A percentile compares a stretch with the other conserved stretches of the same genome.
phyloP scores from a whole-genome alignment of 2,113 vertebrate genomes.

The Sinosuthora webbiana region DNA sequence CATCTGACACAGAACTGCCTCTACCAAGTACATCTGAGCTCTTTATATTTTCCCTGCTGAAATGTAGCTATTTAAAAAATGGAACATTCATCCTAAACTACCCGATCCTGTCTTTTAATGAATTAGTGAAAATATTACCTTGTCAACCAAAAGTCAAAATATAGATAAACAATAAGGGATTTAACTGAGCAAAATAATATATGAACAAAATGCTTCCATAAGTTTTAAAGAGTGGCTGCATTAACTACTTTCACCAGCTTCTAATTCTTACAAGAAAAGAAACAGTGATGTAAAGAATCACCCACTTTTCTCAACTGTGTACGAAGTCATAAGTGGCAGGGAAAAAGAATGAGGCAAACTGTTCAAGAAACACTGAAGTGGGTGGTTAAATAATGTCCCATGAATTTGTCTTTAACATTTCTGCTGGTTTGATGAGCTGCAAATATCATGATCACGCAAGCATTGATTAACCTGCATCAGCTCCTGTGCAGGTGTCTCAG shows the following conservation, averaged over 20 bases:
- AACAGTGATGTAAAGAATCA: not conserved
- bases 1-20: constrained; percentile 5
- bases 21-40: not conserved
- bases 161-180: not conserved
- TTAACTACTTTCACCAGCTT: not conserved
- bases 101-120: not conserved
- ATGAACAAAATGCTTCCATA: not conserved
- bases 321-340: not conserved
- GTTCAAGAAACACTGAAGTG: not conserved
- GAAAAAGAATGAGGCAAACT: not conserved
- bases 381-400: not conserved
- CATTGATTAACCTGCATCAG: not conserved
- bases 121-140: not conserved
- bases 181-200: not conserved
- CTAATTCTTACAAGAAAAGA: not conserved
- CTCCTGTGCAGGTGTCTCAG: not conserved
- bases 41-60: not conserved
- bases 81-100: not conserved
- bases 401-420: not conserved
- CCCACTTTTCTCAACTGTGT: not conserved
- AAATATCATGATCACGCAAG: not conserved
- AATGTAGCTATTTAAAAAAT: not conserved
- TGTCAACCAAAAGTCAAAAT: not conserved
- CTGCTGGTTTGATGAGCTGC: not conserved
- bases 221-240: not conserved